Evolutionary conservation across 2,888 invertebrate genomes (phyloP), one percentile per base, ranked within the genome.

Genomic region (Agelastica alni): DNA sequence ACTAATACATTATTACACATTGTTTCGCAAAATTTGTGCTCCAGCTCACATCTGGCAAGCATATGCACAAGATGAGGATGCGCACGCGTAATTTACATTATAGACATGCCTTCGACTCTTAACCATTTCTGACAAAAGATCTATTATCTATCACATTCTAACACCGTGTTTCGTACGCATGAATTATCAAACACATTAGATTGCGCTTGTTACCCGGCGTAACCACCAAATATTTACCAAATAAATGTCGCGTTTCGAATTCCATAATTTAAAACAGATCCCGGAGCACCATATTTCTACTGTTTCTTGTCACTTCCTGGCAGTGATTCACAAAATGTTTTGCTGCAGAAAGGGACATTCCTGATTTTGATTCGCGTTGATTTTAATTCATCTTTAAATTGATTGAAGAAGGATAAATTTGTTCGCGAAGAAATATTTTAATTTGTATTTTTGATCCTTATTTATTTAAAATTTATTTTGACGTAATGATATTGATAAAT

Each of bases 251-350:
- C n/a, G n/a, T n/a, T n/a, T n/a, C n/a, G n/a, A n/a, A n/a, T 53
- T 56, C 45, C 49, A 58, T 61, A 58, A 62, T 62, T 60, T 59
- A 62, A 62, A 62, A 56, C 61, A 62, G 59, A 62, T 60, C 61
- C 46, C 41, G 20, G 36, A 53, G 57, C 53, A 61, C 55, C 55
- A 59, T 59, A 48, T 59, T 39, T 53, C 59, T 51, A 59, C 59
- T 61, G 61, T 61, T 56, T 37, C 22, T 37, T 44, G 55, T 42
- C 52, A 53, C 57, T 58, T 56, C 54, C 53, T 60, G 17, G 47
- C 56, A 51, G 60, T 41, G 56, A 49, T 53, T 51, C 60, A 54
- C 51, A 52, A 56, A 58, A 51, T 56, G 56, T 56, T 56, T 18
- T n/a, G n/a, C n/a, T n/a, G 28, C 39, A 32, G 31, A 31, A 42